A percentile compares a stretch with the other conserved stretches of the same genome.
Evolutionary conservation across 1,140 invertebrate genomes (phyloP).

Genomic region (Drosophila eugracilis): DNA sequence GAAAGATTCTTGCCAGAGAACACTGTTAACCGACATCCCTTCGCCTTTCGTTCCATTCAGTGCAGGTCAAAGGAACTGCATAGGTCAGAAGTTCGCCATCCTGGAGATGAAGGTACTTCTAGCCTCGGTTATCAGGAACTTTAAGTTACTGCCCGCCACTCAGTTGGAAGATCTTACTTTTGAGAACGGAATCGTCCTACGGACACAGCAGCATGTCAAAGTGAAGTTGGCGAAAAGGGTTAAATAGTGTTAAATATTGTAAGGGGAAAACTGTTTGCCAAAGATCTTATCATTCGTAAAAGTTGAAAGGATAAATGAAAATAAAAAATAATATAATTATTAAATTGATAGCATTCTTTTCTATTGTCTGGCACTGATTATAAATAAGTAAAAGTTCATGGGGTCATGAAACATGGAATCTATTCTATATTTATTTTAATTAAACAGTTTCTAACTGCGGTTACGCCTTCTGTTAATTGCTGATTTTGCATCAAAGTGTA

Average conservation of each 20-base stretch:
- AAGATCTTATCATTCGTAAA: constrained; percentile 1
- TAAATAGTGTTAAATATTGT: background rate
- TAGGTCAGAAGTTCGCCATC: constrained; percentile 85
- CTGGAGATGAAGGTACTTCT: constrained; percentile 85
- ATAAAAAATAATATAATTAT: too few relatives aligned
- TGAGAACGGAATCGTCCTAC: constrained; percentile 67
- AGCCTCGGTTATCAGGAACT: constrained; percentile 80
- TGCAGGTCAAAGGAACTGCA: constrained; percentile 79
- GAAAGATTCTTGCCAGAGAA: constrained; percentile 91
- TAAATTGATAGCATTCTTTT: too few relatives aligned
- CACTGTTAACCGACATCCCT: constrained; percentile 84
- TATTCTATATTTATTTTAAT: too few relatives aligned
- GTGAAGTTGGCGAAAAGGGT: constrained; percentile 26
- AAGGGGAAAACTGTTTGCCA: constrained; percentile 1
- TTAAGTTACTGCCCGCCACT: constrained; percentile 59
- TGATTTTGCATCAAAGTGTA: too few relatives aligned
- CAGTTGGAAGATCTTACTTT: constrained; percentile 66
- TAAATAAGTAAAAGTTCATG: too few relatives aligned
- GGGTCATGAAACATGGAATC: too few relatives aligned
- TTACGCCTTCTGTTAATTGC: too few relatives aligned
- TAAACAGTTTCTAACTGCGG: too few relatives aligned
- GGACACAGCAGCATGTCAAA: constrained; percentile 54
- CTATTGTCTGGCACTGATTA: too few relatives aligned
- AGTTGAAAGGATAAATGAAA: background rate
- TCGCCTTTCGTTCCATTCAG: constrained; percentile 88